phyloP scores from a whole-genome alignment of 2,797 vertebrate species.

The Scyliorhinus canicula region DNA sequence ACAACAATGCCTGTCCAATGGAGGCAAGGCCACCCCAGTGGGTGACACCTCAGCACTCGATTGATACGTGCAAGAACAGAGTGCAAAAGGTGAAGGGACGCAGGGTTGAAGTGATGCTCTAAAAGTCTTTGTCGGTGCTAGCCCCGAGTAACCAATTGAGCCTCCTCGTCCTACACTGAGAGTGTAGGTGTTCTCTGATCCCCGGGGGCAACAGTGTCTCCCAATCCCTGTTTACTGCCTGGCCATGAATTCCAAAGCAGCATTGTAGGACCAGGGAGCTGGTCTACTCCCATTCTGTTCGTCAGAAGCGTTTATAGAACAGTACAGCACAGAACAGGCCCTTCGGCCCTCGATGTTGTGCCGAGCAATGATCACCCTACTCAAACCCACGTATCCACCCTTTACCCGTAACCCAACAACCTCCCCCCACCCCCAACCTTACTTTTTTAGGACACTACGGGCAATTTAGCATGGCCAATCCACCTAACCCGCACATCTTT shows the following conservation, averaged over 20 bases:
- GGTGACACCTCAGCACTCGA: not conserved
- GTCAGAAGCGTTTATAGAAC: not conserved
- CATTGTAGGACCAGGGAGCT: not conserved
- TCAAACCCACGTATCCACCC: too few species aligned
- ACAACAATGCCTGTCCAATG: not conserved
- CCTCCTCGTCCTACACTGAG: not conserved
- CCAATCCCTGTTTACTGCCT: not conserved
- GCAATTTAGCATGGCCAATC: too few species aligned
- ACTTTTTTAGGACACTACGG: too few species aligned
- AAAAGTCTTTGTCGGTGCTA: too few species aligned
- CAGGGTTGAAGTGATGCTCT: not conserved
- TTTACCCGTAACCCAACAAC: too few species aligned
- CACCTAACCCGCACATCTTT: too few species aligned
- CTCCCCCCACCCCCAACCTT: too few species aligned
- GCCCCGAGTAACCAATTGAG: not conserved
- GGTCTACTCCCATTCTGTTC: not conserved
- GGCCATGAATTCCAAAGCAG: too few species aligned
- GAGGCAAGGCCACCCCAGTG: not conserved
- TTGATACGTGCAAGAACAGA: not conserved
- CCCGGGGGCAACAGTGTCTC: not conserved
- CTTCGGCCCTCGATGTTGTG: too few species aligned
- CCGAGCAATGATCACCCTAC: too few species aligned
- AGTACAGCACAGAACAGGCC: too few species aligned
- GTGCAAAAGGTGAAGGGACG: not conserved
- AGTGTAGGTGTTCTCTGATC: not conserved